Conservation (phyloP, 2,888 invertebrate species). For the Strigamia transsilvanica region DNA sequence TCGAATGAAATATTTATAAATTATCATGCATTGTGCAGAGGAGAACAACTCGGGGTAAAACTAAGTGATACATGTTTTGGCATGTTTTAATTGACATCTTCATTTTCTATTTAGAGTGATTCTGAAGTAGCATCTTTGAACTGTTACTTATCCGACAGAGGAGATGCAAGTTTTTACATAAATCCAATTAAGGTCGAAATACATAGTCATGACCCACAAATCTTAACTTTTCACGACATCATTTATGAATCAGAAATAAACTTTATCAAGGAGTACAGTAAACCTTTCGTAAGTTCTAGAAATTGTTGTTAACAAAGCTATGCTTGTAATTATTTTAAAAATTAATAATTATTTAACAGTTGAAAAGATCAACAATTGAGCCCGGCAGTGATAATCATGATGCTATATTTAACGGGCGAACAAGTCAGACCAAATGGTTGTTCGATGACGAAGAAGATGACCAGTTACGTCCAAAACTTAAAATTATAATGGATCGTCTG, state of each 20-base stretch:
- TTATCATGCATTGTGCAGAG: conserved; percentile 55
- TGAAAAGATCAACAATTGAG: conserved; percentile 53
- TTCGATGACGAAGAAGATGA: conserved; percentile 58
- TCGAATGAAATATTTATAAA: conserved; percentile 50
- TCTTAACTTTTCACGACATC: too few species aligned
- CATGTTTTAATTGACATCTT: conserved; percentile 60
- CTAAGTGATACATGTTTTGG: conserved; percentile 60
- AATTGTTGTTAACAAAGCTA: neutral
- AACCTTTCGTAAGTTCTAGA: conserved; percentile 58
- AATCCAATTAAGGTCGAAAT: too few species aligned
- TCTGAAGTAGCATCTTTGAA: too few species aligned
- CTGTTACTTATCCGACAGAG: too few species aligned
- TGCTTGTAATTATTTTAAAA: too few species aligned
- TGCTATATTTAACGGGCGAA: conserved; percentile 60
- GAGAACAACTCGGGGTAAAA: conserved; percentile 52
- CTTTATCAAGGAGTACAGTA: conserved; percentile 58
- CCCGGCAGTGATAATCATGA: conserved; percentile 61
- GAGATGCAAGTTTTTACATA: too few species aligned
- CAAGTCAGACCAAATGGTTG: conserved; percentile 63
- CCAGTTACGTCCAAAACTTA: conserved; percentile 57
- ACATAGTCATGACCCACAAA: too few species aligned
- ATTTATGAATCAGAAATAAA: too few species aligned
- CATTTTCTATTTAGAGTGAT: conserved; percentile 57
- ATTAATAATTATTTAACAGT: too few species aligned
- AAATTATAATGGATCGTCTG: conserved; percentile 59